Conservation (phyloP, 2,888 invertebrate species). For the Eumerus sabulonum region DNA sequence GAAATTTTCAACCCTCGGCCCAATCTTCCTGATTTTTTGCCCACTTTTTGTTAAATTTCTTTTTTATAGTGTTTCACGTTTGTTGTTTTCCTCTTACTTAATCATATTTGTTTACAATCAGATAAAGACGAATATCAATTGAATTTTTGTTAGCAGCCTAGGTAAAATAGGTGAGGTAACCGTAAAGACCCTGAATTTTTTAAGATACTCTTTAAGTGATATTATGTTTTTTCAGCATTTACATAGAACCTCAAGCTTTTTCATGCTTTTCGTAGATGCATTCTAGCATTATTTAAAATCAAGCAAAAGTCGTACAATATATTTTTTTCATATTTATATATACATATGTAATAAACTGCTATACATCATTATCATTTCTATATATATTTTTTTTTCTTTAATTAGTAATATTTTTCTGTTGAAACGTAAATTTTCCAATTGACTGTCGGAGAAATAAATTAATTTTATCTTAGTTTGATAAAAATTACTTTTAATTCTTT, state of each 20-base stretch:
- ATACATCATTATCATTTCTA: conserved; percentile 26
- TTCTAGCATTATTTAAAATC: conserved; percentile 59
- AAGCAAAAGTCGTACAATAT: conserved; percentile 49
- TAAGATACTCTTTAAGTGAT: not conserved
- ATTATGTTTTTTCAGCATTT: conserved; percentile 11
- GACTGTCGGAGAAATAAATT: conserved; percentile 1
- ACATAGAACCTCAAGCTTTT: conserved; percentile 55
- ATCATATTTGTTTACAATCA: conserved; percentile 37
- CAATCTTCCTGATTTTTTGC: conserved; percentile 75
- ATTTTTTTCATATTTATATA: not conserved
- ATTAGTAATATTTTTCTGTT: conserved; percentile 18
- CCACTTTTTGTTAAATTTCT: conserved; percentile 36
- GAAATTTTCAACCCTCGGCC: conserved; percentile 76
- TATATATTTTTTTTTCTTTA: conserved; percentile 7
- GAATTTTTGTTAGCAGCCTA: not conserved
- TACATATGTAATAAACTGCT: conserved; percentile 73
- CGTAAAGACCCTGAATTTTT: not conserved
- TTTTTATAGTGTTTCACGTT: conserved; percentile 48
- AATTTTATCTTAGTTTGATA: not conserved
- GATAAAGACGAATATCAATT: conserved; percentile 13
- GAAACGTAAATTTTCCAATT: not conserved
- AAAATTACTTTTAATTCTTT: not conserved
- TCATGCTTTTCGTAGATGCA: conserved; percentile 32
- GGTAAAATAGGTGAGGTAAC: too few species aligned
- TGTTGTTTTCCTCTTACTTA: conserved; percentile 3